Evolutionary conservation across 2,888 invertebrate genomes (phyloP).

Genomic region (Amblyteles armatorius): DNA sequence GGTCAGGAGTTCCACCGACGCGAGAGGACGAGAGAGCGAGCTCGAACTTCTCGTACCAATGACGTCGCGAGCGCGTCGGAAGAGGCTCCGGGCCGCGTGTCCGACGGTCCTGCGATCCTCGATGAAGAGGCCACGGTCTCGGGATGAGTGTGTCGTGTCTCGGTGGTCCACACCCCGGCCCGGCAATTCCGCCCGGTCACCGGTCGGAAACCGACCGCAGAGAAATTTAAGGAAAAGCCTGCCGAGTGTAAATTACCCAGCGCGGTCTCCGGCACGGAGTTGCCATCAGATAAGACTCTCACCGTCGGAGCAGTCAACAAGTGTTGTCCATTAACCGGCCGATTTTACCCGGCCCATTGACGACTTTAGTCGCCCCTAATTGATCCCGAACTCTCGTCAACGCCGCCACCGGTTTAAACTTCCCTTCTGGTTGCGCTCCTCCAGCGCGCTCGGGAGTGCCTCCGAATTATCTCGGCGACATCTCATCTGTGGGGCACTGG

Average conservation of each 20-base stretch:
- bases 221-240: slow-evolving; percentile 25
- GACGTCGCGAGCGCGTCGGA: background rate
- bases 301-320: slow-evolving; percentile 71
- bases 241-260: slow-evolving; percentile 64
- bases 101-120: background rate
- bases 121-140: slow-evolving; percentile 23
- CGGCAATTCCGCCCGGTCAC: slow-evolving; percentile 10
- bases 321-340: slow-evolving; percentile 71
- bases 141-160: background rate
- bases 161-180: background rate
- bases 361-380: slow-evolving; percentile 69
- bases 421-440: background rate
- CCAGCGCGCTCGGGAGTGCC: slow-evolving; percentile 31
- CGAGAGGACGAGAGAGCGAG: background rate
- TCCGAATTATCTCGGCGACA: slow-evolving; percentile 37
- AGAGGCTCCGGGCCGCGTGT: slow-evolving; percentile 24
- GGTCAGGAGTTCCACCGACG: background rate
- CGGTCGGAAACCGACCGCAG: slow-evolving; percentile 1
- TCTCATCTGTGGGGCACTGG: slow-evolving; percentile 8
- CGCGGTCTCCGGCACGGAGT: slow-evolving; percentile 45
- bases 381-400: slow-evolving; percentile 61
- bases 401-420: slow-evolving; percentile 17
- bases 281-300: slow-evolving; percentile 73
- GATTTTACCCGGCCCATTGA: slow-evolving; percentile 36
- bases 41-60: background rate